Evolutionary conservation across 2,888 invertebrate genomes (phyloP), one percentile per base, ranked within the genome.

Genomic region (Diploptera punctata): DNA sequence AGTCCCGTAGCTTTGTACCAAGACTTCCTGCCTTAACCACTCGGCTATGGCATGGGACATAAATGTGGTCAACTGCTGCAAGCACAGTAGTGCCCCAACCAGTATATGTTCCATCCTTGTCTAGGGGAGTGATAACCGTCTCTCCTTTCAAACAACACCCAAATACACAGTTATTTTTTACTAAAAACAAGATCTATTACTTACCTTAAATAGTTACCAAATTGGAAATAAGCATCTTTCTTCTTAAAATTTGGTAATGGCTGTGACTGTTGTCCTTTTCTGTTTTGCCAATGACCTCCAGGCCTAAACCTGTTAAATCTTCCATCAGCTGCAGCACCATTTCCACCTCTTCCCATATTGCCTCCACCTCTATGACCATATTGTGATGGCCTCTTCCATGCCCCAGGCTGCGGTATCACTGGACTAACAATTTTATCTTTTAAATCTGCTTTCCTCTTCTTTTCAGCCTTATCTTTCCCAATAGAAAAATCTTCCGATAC

Each of bases 171-270:
- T 38, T 49, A 4, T 60, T 71, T 16, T 43, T 61, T 52, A 33
- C 21, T 67, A 67, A 68, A 49, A 7, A 7, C 33, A 33, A 10
- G 72, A 5, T 57, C 24, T 43, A 21, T 10, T 49, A 70, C 76
- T 79, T 78, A 90, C 84, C 95, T 91, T 82, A 95, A 94, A 84
- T 98, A 99, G 84, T 99, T 99, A 71, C 99, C 99, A 86, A 93
- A 97, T 80, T 95, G 93, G 85, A 95, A 98, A 80, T 89, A 89
- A 73, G 89, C 88, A 81, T 93, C 91, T 81, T 93, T 93, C 24
- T 89, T 86, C 78, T 92, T 89, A 83, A 94, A 94, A 73, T 86
- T 88, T 10, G 91, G 90, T 77, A 87, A 79, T 77, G 85, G 61
- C 16, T 44, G 62, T 49, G 29, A 38, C n/a, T 49, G 29, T 24